phyloP scores from a whole-genome alignment of 2,888 invertebrate genomes.

The Seira sanloemensis region DNA sequence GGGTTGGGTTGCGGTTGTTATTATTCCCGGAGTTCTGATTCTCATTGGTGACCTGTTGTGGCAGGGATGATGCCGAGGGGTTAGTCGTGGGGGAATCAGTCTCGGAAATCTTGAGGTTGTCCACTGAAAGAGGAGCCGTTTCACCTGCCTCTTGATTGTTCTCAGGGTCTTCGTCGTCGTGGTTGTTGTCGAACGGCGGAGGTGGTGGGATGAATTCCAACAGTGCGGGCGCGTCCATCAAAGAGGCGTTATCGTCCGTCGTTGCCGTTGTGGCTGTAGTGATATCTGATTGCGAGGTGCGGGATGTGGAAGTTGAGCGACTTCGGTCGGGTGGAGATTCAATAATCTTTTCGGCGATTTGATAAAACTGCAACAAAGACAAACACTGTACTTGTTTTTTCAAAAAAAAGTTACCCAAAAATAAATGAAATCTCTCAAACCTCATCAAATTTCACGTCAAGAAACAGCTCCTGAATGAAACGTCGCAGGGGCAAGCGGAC shows the following conservation, averaged over 20 bases:
- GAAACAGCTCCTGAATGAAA: conserved; percentile 94
- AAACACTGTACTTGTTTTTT: background rate
- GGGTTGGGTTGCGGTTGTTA: background rate
- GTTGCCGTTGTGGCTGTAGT: conserved; percentile 15
- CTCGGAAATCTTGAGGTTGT: too few species aligned
- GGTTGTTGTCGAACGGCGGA: conserved; percentile 28
- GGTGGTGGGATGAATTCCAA: conserved; percentile 43
- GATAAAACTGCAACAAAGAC: conserved; percentile 24
- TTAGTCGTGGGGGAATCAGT: too few species aligned
- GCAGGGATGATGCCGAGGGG: background rate
- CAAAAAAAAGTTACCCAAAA: background rate
- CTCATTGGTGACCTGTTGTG: background rate
- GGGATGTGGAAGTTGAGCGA: conserved; percentile 14
- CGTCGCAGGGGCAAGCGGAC: conserved; percentile 89
- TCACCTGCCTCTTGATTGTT: too few species aligned
- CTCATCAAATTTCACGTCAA: conserved; percentile 78
- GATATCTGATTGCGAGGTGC: conserved; percentile 39
- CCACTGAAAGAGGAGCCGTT: too few species aligned
- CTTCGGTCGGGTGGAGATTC: conserved; percentile 19
- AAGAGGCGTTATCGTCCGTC: conserved; percentile 22
- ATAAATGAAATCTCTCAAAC: too few species aligned
- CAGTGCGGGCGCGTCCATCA: conserved; percentile 14
- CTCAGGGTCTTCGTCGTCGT: too few species aligned
- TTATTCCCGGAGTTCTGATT: background rate
- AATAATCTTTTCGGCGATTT: conserved; percentile 38